Evolutionary conservation across 1,140 invertebrate genomes (phyloP).

Genomic region (Drosophila santomea): DNA sequence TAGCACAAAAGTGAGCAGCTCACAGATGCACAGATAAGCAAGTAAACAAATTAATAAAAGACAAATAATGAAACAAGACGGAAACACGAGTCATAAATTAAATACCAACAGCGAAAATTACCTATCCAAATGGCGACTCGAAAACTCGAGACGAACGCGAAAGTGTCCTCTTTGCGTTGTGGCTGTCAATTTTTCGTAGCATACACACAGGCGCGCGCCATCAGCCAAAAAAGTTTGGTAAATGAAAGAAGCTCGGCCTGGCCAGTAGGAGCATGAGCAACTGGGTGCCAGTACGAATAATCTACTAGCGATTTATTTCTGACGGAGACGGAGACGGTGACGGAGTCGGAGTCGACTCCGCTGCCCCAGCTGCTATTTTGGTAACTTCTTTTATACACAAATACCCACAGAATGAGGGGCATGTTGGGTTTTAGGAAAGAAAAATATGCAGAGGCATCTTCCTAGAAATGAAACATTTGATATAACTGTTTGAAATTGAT

Average conservation of each 20-base stretch:
- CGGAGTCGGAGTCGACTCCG: slow-evolving; percentile 17
- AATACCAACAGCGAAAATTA: slow-evolving; percentile 82
- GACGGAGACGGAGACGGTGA: slow-evolving; percentile 29
- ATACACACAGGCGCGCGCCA: slow-evolving; percentile 71
- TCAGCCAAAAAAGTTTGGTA: slow-evolving; percentile 50
- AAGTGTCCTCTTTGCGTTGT: slow-evolving; percentile 66
- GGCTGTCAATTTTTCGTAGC: slow-evolving; percentile 80
- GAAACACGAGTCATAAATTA: slow-evolving; percentile 81
- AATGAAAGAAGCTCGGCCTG: slow-evolving; percentile 28
- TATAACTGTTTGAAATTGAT: too few species aligned
- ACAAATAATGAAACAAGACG: slow-evolving; percentile 69
- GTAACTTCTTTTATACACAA: slow-evolving; percentile 68
- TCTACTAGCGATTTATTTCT: slow-evolving; percentile 80
- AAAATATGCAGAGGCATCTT: not conserved
- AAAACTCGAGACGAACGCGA: not conserved
- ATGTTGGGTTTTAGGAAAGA: not conserved
- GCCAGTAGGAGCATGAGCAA: slow-evolving; percentile 11
- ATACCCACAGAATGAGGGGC: not conserved
- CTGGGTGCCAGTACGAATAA: slow-evolving; percentile 77
- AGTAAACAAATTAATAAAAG: slow-evolving; percentile 83
- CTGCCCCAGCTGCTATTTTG: slow-evolving; percentile 67
- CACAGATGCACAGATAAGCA: slow-evolving; percentile 49
- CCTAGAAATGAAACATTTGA: too few species aligned
- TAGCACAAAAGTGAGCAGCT: slow-evolving; percentile 38
- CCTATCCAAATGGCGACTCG: slow-evolving; percentile 60